Percentiles rank a stretch among this genome's conserved stretches.
Conservation (phyloP, 2,888 invertebrate species). For the Melanchra persicariae region DNA sequence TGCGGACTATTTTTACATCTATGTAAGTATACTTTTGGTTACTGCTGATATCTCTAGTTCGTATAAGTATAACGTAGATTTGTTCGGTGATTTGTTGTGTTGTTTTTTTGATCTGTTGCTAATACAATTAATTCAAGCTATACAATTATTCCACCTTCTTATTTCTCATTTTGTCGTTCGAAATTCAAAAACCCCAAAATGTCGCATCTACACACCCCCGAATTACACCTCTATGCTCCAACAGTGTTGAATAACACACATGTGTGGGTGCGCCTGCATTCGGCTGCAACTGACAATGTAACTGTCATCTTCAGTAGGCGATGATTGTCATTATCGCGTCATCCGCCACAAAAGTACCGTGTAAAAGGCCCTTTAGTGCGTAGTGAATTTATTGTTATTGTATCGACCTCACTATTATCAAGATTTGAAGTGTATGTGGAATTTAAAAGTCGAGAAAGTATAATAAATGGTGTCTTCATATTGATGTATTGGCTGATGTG, state of each 20-base stretch:
- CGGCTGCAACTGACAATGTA: slow-evolving; percentile 71
- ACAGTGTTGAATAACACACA: slow-evolving; percentile 48
- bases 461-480: slow-evolving; percentile 44
- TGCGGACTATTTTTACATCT: neutral
- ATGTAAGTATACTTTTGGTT: too few species aligned
- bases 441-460: slow-evolving; percentile 49
- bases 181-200: slow-evolving; percentile 15
- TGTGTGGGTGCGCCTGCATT: slow-evolving; percentile 70
- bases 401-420: slow-evolving; percentile 49
- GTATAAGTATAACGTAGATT: too few species aligned
- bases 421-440: slow-evolving; percentile 42
- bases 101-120: too few species aligned
- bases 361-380: slow-evolving; percentile 49
- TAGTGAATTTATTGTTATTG: slow-evolving; percentile 61
- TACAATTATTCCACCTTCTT: too few species aligned
- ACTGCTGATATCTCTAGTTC: too few species aligned
- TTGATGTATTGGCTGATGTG: slow-evolving; percentile 36
- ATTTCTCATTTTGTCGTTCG: too few species aligned
- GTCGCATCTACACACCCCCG: slow-evolving; percentile 39
- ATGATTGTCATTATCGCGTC: slow-evolving; percentile 68
- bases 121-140: too few species aligned
- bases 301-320: slow-evolving; percentile 70
- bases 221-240: slow-evolving; percentile 23
- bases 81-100: too few species aligned
- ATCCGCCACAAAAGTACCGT: slow-evolving; percentile 60